Evolutionary conservation across 1,140 invertebrate species (phyloP), one percentile per base, ranked within the genome.

Genomic region (Ridgeia piscesae): DNA sequence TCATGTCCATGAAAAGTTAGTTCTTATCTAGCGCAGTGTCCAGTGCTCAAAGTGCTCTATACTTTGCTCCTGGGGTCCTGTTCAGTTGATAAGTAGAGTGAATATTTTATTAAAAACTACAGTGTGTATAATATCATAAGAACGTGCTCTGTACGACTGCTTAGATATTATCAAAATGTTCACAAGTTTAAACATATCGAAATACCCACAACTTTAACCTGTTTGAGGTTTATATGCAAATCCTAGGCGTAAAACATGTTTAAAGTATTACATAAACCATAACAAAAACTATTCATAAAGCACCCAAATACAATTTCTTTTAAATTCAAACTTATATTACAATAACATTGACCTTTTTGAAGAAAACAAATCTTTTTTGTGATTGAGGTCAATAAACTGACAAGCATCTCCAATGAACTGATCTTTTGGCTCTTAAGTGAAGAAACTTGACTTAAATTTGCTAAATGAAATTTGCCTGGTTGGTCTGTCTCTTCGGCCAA

Each of bases 401-500:
- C 58, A 77, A 77, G 27, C 58, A 77, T 77, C 27, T 77, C 27
- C 0, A 77, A 77, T 77, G 17, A 77, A 21, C 58, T 1, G 17
- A 77, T 77, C 58, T 77, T 77, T 77, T 8, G 27, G 58, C 58
- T 77, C 27, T 50, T 50, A 50, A 8, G n/a, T n/a, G n/a, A n/a
- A n/a, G n/a, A n/a, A n/a, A n/a, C n/a, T n/a, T n/a, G n/a, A 21
- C 11, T 77, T 77, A 17, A 1, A 21, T 77, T 31, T 77, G 58
- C 17, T 77, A 4, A 4, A 77, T 77, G 58, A 77, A 21, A 77
- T 21, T 77, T 77, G 58, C 58, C 58, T 77, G 58, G 58, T 77
- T 77, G 93, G 97, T 96, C 92, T 97, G 95, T 11, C 58, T 97
- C 95, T 88, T 94, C 94, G 48, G 95, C 93, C 77, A 97, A 95